Evolutionary conservation across 2,113 vertebrate genomes (phyloP), one percentile per base, ranked within the genome.

Genomic region (Callithrix jacchus): DNA sequence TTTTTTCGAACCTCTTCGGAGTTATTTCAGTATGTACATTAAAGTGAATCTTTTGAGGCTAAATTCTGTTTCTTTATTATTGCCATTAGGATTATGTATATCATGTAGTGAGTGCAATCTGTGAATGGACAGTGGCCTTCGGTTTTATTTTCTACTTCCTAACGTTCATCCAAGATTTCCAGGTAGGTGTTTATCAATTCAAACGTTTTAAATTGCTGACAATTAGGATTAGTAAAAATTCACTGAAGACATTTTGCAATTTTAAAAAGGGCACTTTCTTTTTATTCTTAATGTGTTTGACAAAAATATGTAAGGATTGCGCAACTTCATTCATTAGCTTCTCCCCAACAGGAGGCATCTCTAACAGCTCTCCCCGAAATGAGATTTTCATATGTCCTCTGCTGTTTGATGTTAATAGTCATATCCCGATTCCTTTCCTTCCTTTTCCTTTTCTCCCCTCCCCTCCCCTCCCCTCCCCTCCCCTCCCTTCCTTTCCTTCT

Each of bases 111-210:
- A 99, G 99, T 74, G 99, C 99, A 0, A 95, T 98, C n/a, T 99
- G 99, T n/a, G 99, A 99, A 97, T 99, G 99, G 99, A 98, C 97
- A 0, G 99, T 99, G 77, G 99, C 99, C 96, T 99, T 99, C 97
- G 99, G 99, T 93, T 99, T 99, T 94, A 97, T 99, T 97, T 99
- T 98, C 98, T 99, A 99, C 98, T 99, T 99, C 98, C 97, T 99
- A 97, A 99, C 99, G 0, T 99, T 99, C 97, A 99, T 99, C 95
- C 98, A 98, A 20, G 99, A 99, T 77, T 99, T 99, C 98, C 99
- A 99, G 99, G 99, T 99, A 97, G 97, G 99, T 98, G 76, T 96
- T 71, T 64, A 61, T 42, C 8, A 30, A 17, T 89, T 45, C 54
- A 96, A 18, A 66, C 52, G 25, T n/a, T 90, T 35, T 81, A 73